Conservation (phyloP, 2,888 invertebrate species). For the Dione vanillae region DNA sequence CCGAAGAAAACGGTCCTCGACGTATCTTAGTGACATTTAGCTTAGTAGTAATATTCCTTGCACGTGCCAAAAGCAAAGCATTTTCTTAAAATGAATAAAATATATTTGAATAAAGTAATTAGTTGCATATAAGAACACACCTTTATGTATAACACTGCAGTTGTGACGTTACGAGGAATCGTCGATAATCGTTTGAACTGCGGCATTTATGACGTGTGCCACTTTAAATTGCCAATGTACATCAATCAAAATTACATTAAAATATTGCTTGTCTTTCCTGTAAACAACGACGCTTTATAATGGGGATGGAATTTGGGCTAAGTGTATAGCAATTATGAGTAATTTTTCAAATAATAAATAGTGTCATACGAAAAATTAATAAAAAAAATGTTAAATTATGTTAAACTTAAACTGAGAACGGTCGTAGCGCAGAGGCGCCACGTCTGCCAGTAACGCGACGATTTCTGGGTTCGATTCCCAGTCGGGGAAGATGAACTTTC, state of each 20-base stretch:
- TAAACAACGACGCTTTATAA: slow-evolving; percentile 9
- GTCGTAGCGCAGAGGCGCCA: too few relatives aligned
- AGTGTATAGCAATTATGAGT: slow-evolving; percentile 12
- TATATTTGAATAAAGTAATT: neutral
- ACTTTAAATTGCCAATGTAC: slow-evolving; percentile 38
- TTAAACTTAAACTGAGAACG: too few relatives aligned
- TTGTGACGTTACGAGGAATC: slow-evolving; percentile 25
- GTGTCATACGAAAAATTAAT: neutral
- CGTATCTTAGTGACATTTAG: too few relatives aligned
- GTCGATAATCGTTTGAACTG: slow-evolving; percentile 31
- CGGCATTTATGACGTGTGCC: slow-evolving; percentile 37
- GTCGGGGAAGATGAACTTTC: too few relatives aligned
- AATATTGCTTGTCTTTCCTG: slow-evolving; percentile 23
- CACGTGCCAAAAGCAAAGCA: too few relatives aligned
- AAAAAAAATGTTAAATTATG: neutral
- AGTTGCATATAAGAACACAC: slow-evolving; percentile 8
- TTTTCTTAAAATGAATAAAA: neutral
- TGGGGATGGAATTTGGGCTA: slow-evolving; percentile 19
- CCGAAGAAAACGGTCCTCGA: too few relatives aligned
- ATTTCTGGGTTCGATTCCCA: too few relatives aligned
- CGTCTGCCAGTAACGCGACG: too few relatives aligned
- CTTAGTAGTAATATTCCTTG: too few relatives aligned
- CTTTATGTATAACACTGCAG: slow-evolving; percentile 25
- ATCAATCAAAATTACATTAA: slow-evolving; percentile 38
- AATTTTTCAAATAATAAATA: slow-evolving; percentile 1